Evolutionary conservation across 2,888 invertebrate genomes (phyloP), one percentile per base, ranked within the genome.

Genomic region (Amiota communis): DNA sequence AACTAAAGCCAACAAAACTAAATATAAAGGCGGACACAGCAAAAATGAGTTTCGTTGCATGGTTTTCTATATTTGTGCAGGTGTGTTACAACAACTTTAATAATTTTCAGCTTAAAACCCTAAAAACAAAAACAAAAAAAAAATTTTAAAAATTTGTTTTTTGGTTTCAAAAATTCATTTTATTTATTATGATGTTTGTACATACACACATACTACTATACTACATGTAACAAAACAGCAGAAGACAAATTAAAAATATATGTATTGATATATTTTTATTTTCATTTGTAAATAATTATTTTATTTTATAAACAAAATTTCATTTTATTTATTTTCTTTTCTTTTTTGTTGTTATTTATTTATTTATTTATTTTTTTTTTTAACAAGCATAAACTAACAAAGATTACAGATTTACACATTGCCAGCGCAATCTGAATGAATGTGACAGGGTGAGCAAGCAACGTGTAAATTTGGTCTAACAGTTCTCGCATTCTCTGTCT

Each of bases 1-100:
- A 12, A 63, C 67, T 23, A 51, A 68, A 83, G 83, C 76, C 75
- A 80, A 77, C 76, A 80, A 80, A 72, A 49, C 72, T 75, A 75
- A 77, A 74, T 63, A 69, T 68, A 86, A 84, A 87, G 86, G 86
- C 86, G 84, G 86, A 83, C 84, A 85, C 86, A 86, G 82, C 87
- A 81, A 85, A 79, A 87, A 85, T 85, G 88, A 88, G 81, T 81
- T 86, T 82, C 88, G 87, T 87, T 89, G 89, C 89, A 87, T 88
- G 88, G 83, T 89, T 83, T 86, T 89, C 83, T 87, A 84, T 87
- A 86, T 89, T 80, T 89, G 89, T 86, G 80, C 87, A 89, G 89
- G 89, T 89, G 89, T 88, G 89, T 89, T 87, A 77, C 80, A 59
- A 59, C 17, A 59, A 77, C 75, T 64, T 78, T 67, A 80, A 75